phyloP scores from a whole-genome alignment of 2,113 vertebrate genomes.

The Ardeotis arabs region DNA sequence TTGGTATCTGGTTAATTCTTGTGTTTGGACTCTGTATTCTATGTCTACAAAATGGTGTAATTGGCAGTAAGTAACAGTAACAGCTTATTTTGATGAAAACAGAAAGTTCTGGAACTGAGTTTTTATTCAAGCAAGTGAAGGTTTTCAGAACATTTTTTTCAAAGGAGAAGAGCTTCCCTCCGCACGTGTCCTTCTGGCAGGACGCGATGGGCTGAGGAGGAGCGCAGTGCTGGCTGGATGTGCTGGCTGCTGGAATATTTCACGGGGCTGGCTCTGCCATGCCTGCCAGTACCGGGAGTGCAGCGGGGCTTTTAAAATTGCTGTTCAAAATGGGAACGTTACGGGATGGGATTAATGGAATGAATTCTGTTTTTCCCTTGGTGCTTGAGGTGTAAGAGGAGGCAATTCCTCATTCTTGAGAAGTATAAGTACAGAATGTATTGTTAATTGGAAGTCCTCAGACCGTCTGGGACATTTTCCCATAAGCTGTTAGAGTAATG shows the following conservation, averaged over 20 bases:
- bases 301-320: neutral
- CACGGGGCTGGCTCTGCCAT: neutral
- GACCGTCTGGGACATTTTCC: neutral
- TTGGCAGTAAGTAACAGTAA: neutral
- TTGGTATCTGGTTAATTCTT: neutral
- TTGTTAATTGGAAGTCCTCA: neutral
- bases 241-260: neutral
- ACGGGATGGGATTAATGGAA: neutral
- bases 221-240: neutral
- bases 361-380: neutral
- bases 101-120: neutral
- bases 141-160: neutral
- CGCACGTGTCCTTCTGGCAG: accelerated
- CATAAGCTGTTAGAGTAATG: neutral
- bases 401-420: neutral
- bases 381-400: neutral
- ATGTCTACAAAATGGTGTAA: neutral
- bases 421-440: neutral
- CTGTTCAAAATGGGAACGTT: neutral
- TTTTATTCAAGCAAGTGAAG: neutral
- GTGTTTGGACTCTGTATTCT: neutral
- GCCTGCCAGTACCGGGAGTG: neutral
- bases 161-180: neutral
- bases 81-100: neutral
- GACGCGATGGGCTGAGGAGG: neutral